Conservation (phyloP, 2,797 vertebrate species). For the Microtus obscurus region DNA sequence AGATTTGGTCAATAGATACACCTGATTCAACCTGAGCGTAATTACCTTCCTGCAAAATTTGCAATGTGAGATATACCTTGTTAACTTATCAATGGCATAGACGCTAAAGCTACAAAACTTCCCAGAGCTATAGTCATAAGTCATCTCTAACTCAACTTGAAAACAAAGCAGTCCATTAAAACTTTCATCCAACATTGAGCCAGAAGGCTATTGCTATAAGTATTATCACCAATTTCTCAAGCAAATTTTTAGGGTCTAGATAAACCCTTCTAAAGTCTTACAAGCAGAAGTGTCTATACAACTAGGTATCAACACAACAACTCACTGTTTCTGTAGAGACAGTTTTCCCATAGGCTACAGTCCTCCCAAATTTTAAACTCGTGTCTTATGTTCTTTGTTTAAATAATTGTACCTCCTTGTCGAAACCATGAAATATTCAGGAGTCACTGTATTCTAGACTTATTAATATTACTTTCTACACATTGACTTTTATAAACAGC, state of each 20-base stretch:
- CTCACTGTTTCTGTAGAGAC: not conserved
- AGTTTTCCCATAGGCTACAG: not conserved
- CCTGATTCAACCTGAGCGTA: not conserved
- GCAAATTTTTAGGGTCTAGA: not conserved
- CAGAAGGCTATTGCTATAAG: not conserved
- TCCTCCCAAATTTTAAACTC: not conserved
- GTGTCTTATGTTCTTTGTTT: not conserved
- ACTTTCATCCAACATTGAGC: not conserved
- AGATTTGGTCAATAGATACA: not conserved
- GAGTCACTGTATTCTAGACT: not conserved
- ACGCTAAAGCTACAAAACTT: not conserved
- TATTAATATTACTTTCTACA: conserved; percentile 52
- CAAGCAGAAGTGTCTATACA: not conserved
- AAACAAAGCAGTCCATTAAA: not conserved
- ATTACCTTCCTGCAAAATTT: not conserved
- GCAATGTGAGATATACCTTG: not conserved
- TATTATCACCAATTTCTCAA: not conserved
- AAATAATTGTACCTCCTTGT: not conserved
- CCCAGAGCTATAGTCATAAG: not conserved
- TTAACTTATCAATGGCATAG: not conserved
- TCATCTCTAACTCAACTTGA: not conserved
- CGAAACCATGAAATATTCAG: not conserved
- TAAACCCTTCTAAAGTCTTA: not conserved
- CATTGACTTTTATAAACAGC: not conserved
- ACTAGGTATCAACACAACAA: not conserved